Conservation (phyloP, 35 echinoderm and acorn worm species). For the Apostichopus parvimensis region DNA sequence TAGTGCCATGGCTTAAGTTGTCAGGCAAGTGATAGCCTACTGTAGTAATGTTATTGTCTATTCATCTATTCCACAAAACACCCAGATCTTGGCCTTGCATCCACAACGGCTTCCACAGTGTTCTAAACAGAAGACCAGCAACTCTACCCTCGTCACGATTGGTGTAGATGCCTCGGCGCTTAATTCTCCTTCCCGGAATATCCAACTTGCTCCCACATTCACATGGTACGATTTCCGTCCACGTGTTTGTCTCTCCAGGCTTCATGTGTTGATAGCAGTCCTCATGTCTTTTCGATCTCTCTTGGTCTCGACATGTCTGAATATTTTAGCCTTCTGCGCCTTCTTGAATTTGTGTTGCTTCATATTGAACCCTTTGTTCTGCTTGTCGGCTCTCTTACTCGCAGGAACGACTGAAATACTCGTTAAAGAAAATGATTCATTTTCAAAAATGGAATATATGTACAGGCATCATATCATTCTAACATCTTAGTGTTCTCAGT, state of each 20-base stretch:
- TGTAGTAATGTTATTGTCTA: not conserved
- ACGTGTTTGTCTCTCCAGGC: not conserved
- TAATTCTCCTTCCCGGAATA: too few relatives aligned
- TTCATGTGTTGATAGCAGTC: constrained; percentile 2
- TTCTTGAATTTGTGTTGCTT: constrained; percentile 78
- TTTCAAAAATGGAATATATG: not conserved
- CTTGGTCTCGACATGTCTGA: constrained; percentile 65
- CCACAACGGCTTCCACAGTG: too few relatives aligned
- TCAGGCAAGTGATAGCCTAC: not conserved
- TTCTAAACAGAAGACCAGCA: too few relatives aligned
- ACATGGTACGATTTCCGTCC: too few relatives aligned
- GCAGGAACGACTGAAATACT: constrained; percentile 69
- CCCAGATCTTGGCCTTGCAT: not conserved
- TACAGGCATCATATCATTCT: not conserved
- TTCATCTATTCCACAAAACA: not conserved
- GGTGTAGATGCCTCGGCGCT: too few relatives aligned
- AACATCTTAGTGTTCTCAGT: not conserved
- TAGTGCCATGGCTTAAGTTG: too few relatives aligned
- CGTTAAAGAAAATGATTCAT: constrained; percentile 65
- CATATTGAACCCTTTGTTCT: constrained; percentile 57
- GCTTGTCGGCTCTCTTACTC: constrained; percentile 65
- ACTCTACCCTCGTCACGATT: too few relatives aligned
- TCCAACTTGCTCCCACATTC: too few relatives aligned
- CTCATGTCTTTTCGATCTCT: constrained; percentile 37
- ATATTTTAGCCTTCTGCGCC: constrained; percentile 94